Base-by-base conservation (phyloP, 2,797 vertebrate species). In the Lates japonicus region DNA sequence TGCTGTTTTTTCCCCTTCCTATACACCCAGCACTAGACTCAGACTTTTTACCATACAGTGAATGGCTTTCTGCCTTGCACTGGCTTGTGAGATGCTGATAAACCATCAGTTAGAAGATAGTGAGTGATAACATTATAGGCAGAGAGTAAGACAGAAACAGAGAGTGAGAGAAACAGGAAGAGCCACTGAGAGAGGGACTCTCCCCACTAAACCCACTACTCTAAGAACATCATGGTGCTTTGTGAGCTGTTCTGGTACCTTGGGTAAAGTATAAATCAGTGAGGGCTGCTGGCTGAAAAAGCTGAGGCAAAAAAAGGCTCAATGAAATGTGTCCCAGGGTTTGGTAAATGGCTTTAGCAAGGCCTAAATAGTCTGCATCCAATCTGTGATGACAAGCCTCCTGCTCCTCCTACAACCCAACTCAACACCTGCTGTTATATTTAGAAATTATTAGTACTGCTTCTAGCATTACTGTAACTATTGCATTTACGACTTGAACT, bases 61-160 rank as follows among this genome's bases (percentile, higher is more conserved):
- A 75, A 41, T 78, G 37, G 78, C 70, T 44, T 11, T 64, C 74
- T 71, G 57, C 49, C 22, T 84, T 14, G 55, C 61, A 72, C n/a
- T 7, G 54, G 73, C 68, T 64, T 69, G 77, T 78, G 58, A 68
- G 80, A 72, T 14, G 71, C 75, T 83, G 74, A 85, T 83, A 83
- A 73, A 84, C 25, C 76, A 62, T 70, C 81, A 70, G 78, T 66
- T 59, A 76, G 68, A 37, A 51, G 75, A 87, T 72, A 42, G 46
- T 9, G 59, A 87, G 57, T 29, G 75, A 64, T 75, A 60, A 80
- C 4, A 49, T 60, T 58, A 35, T 16, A 48, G 17, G 14, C 31
- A 48, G 29, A 65, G 33, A 67, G 31, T 9, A 12, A 64, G 25
- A 54, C 3, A 13, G 14, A 57, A n/a, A 58, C 33, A 42, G 13